A percentile compares a stretch with the other conserved stretches of the same genome.
These are phyloP conservation scores for Dexiosoma caninum DNA, from an alignment of 2,888 invertebrate genomes.

Conservation along the genomic window DNA sequence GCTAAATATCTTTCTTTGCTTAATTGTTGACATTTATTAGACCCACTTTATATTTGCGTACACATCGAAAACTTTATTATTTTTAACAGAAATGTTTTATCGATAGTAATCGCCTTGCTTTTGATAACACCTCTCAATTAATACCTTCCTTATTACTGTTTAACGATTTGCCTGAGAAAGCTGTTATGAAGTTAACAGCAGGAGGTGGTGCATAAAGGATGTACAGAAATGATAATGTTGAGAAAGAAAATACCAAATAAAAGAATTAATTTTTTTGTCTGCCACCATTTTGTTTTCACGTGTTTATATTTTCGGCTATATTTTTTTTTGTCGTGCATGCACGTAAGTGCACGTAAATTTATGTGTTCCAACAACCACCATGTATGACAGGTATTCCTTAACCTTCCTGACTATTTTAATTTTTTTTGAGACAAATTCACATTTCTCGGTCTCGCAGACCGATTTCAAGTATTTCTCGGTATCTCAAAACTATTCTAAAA, in stretches of 20 bases:
- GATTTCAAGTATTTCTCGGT: too few species aligned
- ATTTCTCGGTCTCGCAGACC: too few species aligned
- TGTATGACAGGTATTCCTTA: slow-evolving; percentile 24
- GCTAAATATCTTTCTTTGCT: too few species aligned
- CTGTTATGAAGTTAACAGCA: slow-evolving; percentile 35
- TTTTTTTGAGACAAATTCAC: too few species aligned
- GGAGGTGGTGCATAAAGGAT: slow-evolving; percentile 9
- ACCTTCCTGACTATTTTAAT: too few species aligned
- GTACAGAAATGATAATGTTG: slow-evolving; percentile 24
- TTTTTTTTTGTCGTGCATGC: slow-evolving; percentile 6
- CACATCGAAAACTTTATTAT: neutral
- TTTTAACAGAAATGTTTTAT: neutral
- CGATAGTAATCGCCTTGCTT: slow-evolving; percentile 9
- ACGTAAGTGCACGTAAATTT: neutral
- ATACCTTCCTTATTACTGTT: slow-evolving; percentile 52
- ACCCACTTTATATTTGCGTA: neutral
- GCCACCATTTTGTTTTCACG: slow-evolving; percentile 62
- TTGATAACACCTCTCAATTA: slow-evolving; percentile 42
- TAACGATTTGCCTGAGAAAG: slow-evolving; percentile 42
- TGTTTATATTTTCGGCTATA: slow-evolving; percentile 59
- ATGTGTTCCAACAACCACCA: neutral
- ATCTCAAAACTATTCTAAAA: too few species aligned
- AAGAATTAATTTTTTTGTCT: slow-evolving; percentile 51
- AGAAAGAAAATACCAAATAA: slow-evolving; percentile 21
- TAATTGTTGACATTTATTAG: neutral